Evolutionary conservation across 2,888 invertebrate genomes (phyloP), one percentile per base, ranked within the genome.

Genomic region (Anoplius nigerrimus): DNA sequence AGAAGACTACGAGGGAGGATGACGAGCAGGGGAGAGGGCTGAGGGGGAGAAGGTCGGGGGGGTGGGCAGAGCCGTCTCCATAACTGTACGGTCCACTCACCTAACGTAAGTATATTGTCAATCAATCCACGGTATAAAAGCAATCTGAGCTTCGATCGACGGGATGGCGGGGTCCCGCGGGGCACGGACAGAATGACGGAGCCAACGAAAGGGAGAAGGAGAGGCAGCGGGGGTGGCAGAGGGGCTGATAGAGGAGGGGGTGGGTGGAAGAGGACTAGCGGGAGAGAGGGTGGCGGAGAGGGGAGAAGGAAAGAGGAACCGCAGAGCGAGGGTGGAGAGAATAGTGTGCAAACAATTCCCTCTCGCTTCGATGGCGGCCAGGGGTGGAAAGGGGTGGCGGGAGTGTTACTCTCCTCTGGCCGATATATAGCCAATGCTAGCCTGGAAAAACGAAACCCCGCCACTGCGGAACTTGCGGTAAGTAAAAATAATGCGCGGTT

Each of bases 31-130:
- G 51, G 34, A 66, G 48, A 34, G 58, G 46, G 63, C 46, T 51
- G 61, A 48, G 18, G 27, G 34, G 22, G 15, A 52, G 16, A 52
- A 27, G 24, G 18, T 53, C 18, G 53, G 22, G 13, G 8, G 15
- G n/a, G 68, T 62, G 60, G 60, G 72, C 65, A 70, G 69, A 72
- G 71, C 76, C 75, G 80, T 74, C 76, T 84, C 82, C 84, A 83
- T 85, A 84, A 84, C 84, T 83, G 76, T 82, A 82, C 82, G 81
- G 82, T 84, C 82, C 84, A 82, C 83, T 82, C 82, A 80, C 77
- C 81, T 84, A 84, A 86, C 84, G 82, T 87, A 88, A 88, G 87
- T 87, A 88, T 88, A 88, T 88, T 88, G 88, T 87, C 88, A 87
- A 87, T 88, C 87, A 88, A 87, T 88, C 87, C 84, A 82, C 78